These are phyloP conservation scores for Papilio elwesi DNA, from an alignment of 2,888 invertebrate species.

Conservation along the genomic window DNA sequence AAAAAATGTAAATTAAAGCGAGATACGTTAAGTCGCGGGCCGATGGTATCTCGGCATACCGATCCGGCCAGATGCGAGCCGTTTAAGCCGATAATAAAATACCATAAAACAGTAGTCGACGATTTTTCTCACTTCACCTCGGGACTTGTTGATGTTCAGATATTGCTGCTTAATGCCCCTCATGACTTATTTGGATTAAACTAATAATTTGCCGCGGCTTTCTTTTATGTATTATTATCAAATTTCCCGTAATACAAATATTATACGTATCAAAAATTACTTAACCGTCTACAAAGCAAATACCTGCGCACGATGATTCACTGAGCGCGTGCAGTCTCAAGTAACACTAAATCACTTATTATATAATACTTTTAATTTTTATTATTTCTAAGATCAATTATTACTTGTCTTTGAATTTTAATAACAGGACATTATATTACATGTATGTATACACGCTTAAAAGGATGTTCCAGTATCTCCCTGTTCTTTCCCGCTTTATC, in stretches of 20 bases:
- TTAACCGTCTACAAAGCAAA: background rate
- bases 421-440: too few species aligned
- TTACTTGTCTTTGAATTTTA: too few species aligned
- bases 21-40: conserved; percentile 44
- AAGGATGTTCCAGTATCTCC: too few species aligned
- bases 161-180: conserved; percentile 42
- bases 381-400: too few species aligned
- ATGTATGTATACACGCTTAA: too few species aligned
- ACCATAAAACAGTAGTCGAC: conserved; percentile 46
- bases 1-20: conserved; percentile 40
- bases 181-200: conserved; percentile 37
- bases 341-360: too few species aligned
- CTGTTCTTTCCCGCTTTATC: too few species aligned
- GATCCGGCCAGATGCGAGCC: conserved; percentile 47
- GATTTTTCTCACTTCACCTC: conserved; percentile 44
- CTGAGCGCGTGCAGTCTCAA: too few species aligned
- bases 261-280: background rate
- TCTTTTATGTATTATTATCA: conserved; percentile 30
- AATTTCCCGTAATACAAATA: background rate
- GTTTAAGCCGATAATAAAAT: conserved; percentile 45
- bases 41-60: conserved; percentile 48
- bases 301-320: too few species aligned
- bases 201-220: conserved; percentile 42
- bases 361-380: too few species aligned
- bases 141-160: conserved; percentile 43